Evolutionary conservation across 2,888 invertebrate species (phyloP).

Genomic region (Hetaerina titia): DNA sequence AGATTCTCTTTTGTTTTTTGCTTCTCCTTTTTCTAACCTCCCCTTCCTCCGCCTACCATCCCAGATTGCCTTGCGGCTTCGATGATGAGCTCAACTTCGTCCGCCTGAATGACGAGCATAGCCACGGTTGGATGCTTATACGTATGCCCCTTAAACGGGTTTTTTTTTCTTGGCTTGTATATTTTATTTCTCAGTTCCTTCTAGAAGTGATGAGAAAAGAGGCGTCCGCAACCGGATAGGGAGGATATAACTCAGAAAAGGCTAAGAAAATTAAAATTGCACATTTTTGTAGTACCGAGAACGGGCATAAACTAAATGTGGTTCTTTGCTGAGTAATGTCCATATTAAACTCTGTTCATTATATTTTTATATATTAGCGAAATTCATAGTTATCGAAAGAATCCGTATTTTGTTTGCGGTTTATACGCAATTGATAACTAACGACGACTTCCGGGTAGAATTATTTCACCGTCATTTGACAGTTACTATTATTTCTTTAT

Average conservation of each 20-base stretch:
- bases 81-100: slow-evolving; percentile 9
- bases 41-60: background rate
- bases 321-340: no score
- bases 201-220: background rate
- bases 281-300: no score
- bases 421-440: no score
- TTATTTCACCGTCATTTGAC: no score
- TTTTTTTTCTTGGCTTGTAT: background rate
- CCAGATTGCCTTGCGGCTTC: slow-evolving; percentile 18
- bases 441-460: no score
- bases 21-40: slow-evolving; percentile 33
- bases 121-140: background rate
- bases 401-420: no score
- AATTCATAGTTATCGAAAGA: no score
- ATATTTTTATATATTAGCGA: no score
- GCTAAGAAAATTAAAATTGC: no score
- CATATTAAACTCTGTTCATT: no score
- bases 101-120: slow-evolving; percentile 20
- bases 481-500: no score
- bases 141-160: background rate
- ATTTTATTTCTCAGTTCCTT: background rate
- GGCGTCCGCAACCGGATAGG: background rate
- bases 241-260: background rate
- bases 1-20: slow-evolving; percentile 48
- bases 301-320: no score